Base-by-base conservation (phyloP, 2,888 invertebrate species). In the Barypeithes pellucidus region DNA sequence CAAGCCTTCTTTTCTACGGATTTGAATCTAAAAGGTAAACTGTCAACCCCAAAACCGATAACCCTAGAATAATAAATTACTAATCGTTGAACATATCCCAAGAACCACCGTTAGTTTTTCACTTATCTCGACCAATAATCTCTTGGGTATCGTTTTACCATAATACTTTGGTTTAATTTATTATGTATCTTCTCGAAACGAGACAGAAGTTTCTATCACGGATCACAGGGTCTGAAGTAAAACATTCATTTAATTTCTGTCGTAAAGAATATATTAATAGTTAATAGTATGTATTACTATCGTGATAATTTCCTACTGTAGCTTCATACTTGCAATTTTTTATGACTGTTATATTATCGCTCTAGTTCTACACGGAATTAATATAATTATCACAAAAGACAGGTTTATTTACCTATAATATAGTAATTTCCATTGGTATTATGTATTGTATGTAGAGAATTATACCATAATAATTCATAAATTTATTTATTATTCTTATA, bases 401-500 rank as follows among this genome's bases (percentile, higher is more conserved):
- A 29, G 2, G 8, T 29, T 29, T 36, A 36, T 39, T 65, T 59
- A 52, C 18, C 8, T 16, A 24, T 59, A 43, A 59, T 67, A 61
- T 69, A 20, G 62, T 54, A 69, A 62, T 69, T 62, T 43, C n/a
- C 43, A 62, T 33, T 54, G 52, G 43, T 61, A 69, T 69, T 29
- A 29, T 29, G 29, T 29, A 29, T 5, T 29, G 9, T 69, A 69
- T 69, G 69, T 54, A 54, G 50, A 39, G 54, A 69, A 69, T 69
- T 63, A 47, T 57, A 52, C 41, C 41, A 63, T 57, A 36, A 70
- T 62, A 63, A 50, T 54, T 70, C 61, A 70, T 63, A 70, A 63
- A 70, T 70, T 70, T 70, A 70, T 63, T 62, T 63, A 63, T 62
- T 70, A 70, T 62, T 63, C 63, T 63, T 70, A 62, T 63, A 66